phyloP scores from a whole-genome alignment of 2,888 invertebrate genomes.

The Dugesia japonica region DNA sequence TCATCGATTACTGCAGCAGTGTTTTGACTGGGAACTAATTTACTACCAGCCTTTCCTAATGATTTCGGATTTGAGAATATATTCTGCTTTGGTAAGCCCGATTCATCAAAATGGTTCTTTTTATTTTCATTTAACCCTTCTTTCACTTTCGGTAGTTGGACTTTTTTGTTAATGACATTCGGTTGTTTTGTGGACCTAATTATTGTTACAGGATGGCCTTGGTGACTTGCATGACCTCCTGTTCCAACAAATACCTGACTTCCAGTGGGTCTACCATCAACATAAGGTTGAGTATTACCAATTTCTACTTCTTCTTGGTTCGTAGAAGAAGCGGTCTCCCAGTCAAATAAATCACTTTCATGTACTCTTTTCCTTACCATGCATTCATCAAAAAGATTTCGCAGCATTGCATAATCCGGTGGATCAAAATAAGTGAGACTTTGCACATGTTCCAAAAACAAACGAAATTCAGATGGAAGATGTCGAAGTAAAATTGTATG shows the following conservation, averaged over 20 bases:
- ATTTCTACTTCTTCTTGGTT: neutral
- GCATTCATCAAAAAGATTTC: constrained; percentile 50
- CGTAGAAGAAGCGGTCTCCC: constrained; percentile 57
- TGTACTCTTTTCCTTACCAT: constrained; percentile 78
- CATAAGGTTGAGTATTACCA: neutral
- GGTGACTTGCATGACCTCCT: neutral
- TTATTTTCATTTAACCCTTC: neutral
- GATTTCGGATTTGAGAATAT: neutral
- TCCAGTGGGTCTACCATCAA: neutral
- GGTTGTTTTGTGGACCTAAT: neutral
- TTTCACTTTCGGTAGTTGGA: neutral
- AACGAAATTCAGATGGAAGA: constrained; percentile 53
- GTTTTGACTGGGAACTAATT: neutral
- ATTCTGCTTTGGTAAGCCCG: neutral
- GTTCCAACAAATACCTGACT: neutral
- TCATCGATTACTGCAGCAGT: neutral
- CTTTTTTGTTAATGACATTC: neutral
- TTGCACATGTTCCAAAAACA: constrained; percentile 78
- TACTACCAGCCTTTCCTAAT: neutral
- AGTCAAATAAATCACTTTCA: constrained; percentile 77
- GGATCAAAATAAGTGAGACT: constrained; percentile 74
- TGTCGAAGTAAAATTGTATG: constrained; percentile 56
- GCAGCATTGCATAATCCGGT: constrained; percentile 77
- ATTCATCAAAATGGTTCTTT: neutral
- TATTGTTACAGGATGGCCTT: neutral